Evolutionary conservation across 2,888 invertebrate genomes (phyloP).

Genomic region (Sialis fuliginosa): DNA sequence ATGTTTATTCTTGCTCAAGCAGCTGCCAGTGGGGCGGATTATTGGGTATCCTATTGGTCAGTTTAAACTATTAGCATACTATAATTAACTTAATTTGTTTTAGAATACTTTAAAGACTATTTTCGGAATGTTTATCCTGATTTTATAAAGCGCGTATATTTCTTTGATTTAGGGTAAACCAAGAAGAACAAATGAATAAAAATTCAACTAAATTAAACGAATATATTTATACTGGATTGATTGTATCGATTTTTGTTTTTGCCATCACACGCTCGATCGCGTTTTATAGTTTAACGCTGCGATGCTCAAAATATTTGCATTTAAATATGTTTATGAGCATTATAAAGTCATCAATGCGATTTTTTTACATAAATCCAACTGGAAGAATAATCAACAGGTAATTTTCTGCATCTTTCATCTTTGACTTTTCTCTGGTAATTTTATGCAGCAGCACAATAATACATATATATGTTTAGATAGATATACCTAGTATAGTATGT

Average conservation of each 20-base stretch:
- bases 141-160: background rate
- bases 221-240: conserved; percentile 39
- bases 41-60: conserved; percentile 65
- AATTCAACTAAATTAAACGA: too few relatives aligned
- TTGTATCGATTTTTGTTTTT: conserved; percentile 38
- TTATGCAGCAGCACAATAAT: too few relatives aligned
- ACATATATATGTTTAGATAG: too few relatives aligned
- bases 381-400: conserved; percentile 24
- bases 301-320: conserved; percentile 56
- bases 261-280: conserved; percentile 45
- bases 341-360: conserved; percentile 56
- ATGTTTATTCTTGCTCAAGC: conserved; percentile 47
- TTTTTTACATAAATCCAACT: conserved; percentile 72
- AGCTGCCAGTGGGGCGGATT: conserved; percentile 51
- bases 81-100: background rate
- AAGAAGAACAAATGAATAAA: background rate
- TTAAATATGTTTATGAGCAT: conserved; percentile 61
- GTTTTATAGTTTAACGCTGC: conserved; percentile 58
- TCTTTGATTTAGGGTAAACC: conserved; percentile 1
- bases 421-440: too few relatives aligned
- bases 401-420: background rate
- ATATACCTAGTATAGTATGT: too few relatives aligned
- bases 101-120: background rate
- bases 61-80: conserved; percentile 9
- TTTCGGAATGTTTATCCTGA: too few relatives aligned